phyloP scores from a whole-genome alignment of 2,888 invertebrate genomes.

The Gandaritis pyraliata region DNA sequence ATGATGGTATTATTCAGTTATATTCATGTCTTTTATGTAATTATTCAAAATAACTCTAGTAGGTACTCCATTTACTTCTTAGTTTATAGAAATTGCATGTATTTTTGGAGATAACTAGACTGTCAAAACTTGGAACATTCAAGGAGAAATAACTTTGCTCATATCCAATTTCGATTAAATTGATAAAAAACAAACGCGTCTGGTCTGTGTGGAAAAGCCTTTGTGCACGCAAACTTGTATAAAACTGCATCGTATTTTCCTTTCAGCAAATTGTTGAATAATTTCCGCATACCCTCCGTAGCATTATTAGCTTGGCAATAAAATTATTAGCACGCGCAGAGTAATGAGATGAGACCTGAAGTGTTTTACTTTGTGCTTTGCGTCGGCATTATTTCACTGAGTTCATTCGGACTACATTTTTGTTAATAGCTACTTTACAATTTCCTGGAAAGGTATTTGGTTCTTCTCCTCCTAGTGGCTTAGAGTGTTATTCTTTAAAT shows the following conservation, averaged over 20 bases:
- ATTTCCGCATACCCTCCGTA: slow-evolving; percentile 21
- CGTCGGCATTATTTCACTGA: neutral
- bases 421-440: no score
- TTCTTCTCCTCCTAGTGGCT: no score
- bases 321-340: slow-evolving; percentile 26
- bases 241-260: slow-evolving; percentile 33
- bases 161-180: neutral
- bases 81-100: no score
- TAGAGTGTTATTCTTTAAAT: no score
- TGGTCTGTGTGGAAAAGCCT: neutral
- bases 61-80: no score
- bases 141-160: no score
- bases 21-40: no score
- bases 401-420: neutral
- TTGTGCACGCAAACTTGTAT: slow-evolving; percentile 20
- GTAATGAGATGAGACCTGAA: slow-evolving; percentile 1
- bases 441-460: no score
- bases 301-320: slow-evolving; percentile 33
- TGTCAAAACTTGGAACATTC: no score
- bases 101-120: no score
- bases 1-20: no score
- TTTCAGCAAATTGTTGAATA: slow-evolving; percentile 34
- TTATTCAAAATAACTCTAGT: no score
- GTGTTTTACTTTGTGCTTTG: neutral
- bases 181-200: neutral